Percentiles rank a stretch among this genome's conserved stretches.
Evolutionary conservation across 2,888 invertebrate genomes (phyloP).

Genomic region (Drosophila seclusa): DNA sequence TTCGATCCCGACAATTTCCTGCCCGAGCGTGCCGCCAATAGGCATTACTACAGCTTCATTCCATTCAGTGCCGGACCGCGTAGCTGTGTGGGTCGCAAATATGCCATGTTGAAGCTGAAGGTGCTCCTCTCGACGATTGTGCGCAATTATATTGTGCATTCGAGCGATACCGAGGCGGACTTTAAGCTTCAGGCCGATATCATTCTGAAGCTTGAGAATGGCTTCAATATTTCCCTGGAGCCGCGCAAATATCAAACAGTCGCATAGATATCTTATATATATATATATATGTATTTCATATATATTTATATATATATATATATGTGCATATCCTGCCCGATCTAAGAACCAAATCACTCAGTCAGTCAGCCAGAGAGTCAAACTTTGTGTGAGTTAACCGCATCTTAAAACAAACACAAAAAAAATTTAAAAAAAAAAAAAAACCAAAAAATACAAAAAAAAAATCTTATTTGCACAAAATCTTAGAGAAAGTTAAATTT

Average conservation of each 20-base stretch:
- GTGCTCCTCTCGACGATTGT: constrained; percentile 90
- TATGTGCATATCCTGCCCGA: not conserved
- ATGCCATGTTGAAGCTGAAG: constrained; percentile 92
- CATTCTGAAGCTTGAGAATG: constrained; percentile 90
- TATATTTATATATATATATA: constrained; percentile 2
- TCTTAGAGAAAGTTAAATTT: constrained; percentile 40
- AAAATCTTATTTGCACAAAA: not conserved
- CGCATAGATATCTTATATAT: constrained; percentile 48
- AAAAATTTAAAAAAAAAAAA: constrained; percentile 1
- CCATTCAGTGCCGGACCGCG: constrained; percentile 93
- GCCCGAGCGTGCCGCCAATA: constrained; percentile 90
- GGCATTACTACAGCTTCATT: constrained; percentile 92
- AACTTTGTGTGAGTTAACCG: constrained; percentile 26
- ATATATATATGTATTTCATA: not conserved
- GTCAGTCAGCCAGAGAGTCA: constrained; percentile 65
- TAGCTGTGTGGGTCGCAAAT: constrained; percentile 92
- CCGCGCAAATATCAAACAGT: constrained; percentile 85
- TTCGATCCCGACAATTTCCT: constrained; percentile 93
- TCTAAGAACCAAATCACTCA: not conserved
- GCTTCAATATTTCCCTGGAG: constrained; percentile 89
- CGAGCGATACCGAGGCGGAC: constrained; percentile 88
- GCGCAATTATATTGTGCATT: constrained; percentile 88
- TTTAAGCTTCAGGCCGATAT: constrained; percentile 90
- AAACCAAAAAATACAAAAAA: not conserved
- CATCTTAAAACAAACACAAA: constrained; percentile 10